phyloP scores from a whole-genome alignment of 2,888 invertebrate genomes.

The Diaprepes abbreviatus region DNA sequence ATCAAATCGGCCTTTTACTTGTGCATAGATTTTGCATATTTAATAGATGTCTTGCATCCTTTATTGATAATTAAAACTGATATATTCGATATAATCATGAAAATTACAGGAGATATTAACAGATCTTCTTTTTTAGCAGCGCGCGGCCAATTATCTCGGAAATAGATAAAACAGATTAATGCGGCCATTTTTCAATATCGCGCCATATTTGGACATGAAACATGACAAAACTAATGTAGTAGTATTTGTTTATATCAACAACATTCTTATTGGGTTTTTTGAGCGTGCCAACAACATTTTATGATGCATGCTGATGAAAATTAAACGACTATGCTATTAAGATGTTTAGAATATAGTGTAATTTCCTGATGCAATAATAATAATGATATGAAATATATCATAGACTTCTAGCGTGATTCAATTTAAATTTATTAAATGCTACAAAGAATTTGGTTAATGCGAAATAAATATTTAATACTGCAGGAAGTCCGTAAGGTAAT shows the following conservation, averaged over 20 bases:
- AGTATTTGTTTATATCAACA: constrained; percentile 18
- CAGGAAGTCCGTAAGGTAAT: no score
- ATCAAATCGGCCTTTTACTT: constrained; percentile 8
- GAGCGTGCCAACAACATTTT: not conserved
- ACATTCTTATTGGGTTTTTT: not conserved
- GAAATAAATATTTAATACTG: no score
- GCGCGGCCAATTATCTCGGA: constrained; percentile 10
- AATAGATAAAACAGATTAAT: constrained; percentile 5
- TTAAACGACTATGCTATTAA: not conserved
- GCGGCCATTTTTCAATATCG: constrained; percentile 12
- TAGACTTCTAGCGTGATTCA: no score
- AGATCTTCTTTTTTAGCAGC: constrained; percentile 1
- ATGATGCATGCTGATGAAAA: not conserved
- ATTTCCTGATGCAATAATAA: not conserved
- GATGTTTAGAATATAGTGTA: not conserved
- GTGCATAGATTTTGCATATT: constrained; percentile 2
- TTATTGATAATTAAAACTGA: constrained; percentile 5
- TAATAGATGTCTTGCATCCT: not conserved
- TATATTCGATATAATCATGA: constrained; percentile 14
- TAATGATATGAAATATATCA: no score
- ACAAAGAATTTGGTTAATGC: no score
- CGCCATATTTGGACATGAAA: constrained; percentile 5
- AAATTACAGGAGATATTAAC: constrained; percentile 12
- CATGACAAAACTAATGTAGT: constrained; percentile 7
- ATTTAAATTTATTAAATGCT: no score